phyloP scores from a whole-genome alignment of 2,113 vertebrate genomes.

The Nothobranchius furzeri region DNA sequence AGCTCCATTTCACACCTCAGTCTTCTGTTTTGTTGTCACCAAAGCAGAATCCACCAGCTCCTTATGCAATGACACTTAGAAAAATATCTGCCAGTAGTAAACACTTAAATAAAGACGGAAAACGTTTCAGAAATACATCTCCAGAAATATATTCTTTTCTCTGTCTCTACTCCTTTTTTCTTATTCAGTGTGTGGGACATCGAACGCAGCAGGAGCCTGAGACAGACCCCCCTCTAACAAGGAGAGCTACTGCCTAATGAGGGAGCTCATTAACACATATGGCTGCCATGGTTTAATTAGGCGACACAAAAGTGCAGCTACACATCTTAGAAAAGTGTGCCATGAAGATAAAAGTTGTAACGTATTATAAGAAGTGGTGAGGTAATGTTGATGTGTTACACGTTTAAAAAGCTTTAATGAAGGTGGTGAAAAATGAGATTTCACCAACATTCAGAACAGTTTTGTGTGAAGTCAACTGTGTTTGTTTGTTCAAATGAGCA shows the following conservation, averaged over 20 bases:
- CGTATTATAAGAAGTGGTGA: conserved; percentile 14
- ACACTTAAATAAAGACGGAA: not conserved
- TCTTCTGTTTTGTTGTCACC: too few species aligned
- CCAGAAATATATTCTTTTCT: conserved; percentile 35
- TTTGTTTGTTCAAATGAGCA: not conserved
- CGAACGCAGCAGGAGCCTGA: conserved; percentile 73
- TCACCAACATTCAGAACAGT: not conserved
- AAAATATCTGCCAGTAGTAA: not conserved
- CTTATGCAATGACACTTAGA: too few species aligned
- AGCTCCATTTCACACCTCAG: too few species aligned
- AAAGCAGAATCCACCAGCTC: not conserved
- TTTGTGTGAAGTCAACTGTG: not conserved
- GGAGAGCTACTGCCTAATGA: conserved; percentile 85
- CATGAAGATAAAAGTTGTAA: conserved; percentile 38
- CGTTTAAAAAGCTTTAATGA: not conserved
- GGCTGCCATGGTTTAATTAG: conserved; percentile 91
- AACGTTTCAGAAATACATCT: conserved; percentile 8
- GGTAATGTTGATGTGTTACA: conserved; percentile 7
- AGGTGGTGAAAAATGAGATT: conserved; percentile 1
- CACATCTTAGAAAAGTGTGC: conserved; percentile 11
- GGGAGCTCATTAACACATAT: conserved; percentile 90
- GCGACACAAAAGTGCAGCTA: conserved; percentile 32
- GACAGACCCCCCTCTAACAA: conserved; percentile 81
- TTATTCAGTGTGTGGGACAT: conserved; percentile 70
- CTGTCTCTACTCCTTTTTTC: not conserved